Evolutionary conservation across 2,888 invertebrate species (phyloP).

Genomic region (Coelopa pilipes): DNA sequence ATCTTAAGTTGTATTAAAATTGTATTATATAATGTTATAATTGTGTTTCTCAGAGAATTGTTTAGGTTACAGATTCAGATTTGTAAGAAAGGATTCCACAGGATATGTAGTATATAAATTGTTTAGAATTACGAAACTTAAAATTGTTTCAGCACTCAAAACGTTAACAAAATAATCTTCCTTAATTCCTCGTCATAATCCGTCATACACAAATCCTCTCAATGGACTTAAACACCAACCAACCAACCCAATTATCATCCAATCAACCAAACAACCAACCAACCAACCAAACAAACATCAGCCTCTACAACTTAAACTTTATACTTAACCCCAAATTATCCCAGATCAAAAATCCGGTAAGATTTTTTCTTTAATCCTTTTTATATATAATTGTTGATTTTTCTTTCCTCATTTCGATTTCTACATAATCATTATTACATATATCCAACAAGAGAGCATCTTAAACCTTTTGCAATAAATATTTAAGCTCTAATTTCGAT

Average conservation of each 20-base stretch:
- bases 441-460: neutral
- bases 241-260: slow-evolving; percentile 45
- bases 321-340: slow-evolving; percentile 44
- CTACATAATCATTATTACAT: slow-evolving; percentile 20
- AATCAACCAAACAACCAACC: slow-evolving; percentile 49
- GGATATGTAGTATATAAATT: no score
- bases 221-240: slow-evolving; percentile 48
- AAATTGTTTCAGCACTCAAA: slow-evolving; percentile 21
- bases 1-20: neutral
- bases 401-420: slow-evolving; percentile 30
- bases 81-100: no score
- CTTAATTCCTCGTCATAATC: slow-evolving; percentile 49
- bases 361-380: slow-evolving; percentile 67
- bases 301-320: slow-evolving; percentile 46
- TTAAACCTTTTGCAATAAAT: slow-evolving; percentile 25
- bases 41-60: no score
- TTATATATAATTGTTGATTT: slow-evolving; percentile 38
- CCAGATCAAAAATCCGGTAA: slow-evolving; percentile 56
- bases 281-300: slow-evolving; percentile 40
- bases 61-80: no score
- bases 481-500: neutral
- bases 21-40: no score
- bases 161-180: slow-evolving; percentile 27
- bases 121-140: no score
- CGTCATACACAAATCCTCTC: slow-evolving; percentile 33